Conservation (phyloP, 2,113 vertebrate species). For the Hassar affinis region DNA sequence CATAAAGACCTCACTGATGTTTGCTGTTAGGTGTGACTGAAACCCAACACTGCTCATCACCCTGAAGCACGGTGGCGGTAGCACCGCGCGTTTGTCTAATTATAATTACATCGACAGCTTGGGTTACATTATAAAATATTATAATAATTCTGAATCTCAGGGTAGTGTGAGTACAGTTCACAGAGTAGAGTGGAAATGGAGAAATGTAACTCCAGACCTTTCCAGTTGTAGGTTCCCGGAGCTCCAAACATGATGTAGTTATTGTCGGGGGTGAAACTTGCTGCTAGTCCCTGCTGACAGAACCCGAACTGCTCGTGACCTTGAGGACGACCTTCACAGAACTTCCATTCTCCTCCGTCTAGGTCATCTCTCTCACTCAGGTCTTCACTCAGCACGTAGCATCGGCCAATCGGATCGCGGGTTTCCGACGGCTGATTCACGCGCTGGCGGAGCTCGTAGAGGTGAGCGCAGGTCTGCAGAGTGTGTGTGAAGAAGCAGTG, state of each 20-base stretch:
- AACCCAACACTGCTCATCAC: no score
- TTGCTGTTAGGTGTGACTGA: no score
- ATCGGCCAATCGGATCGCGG: slow-evolving; percentile 87
- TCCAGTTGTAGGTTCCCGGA: slow-evolving; percentile 96
- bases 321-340: slow-evolving; percentile 88
- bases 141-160: no score
- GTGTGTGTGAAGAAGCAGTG: no score
- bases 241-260: slow-evolving; percentile 90
- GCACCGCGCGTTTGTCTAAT: background rate
- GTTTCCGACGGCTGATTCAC: slow-evolving; percentile 85
- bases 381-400: slow-evolving; percentile 91
- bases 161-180: background rate
- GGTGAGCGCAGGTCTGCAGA: slow-evolving; percentile 86
- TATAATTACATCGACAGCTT: background rate
- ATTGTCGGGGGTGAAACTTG: slow-evolving; percentile 87
- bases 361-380: slow-evolving; percentile 80
- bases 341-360: slow-evolving; percentile 94
- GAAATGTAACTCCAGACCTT: no score
- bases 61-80: background rate
- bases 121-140: no score
- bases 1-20: no score
- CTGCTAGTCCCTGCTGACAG: slow-evolving; percentile 92
- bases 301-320: slow-evolving; percentile 93
- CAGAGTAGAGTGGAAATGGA: no score
- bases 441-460: slow-evolving; percentile 85